Base-by-base conservation (phyloP, 2,797 vertebrate genomes). In the Phrynocephalus forsythii region DNA sequence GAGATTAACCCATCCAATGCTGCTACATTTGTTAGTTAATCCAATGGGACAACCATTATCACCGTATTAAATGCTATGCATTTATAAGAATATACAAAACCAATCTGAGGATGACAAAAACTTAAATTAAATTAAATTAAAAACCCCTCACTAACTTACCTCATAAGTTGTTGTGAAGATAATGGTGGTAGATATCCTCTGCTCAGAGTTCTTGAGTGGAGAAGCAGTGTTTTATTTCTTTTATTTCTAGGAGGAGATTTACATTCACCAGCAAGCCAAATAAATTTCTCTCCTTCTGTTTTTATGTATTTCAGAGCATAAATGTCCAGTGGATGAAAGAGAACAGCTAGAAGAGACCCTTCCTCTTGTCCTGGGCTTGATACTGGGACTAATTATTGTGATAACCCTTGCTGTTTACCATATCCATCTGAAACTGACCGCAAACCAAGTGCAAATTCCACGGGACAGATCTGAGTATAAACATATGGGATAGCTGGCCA, bases 381-480 rank as follows among this genome's bases (percentile, higher is more conserved):
- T 98, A 78, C 93, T 99, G 95, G 98, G 97, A 68, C 93, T 99
- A 20, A 95, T 98, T 82, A 99, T 99, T 1, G 96, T 99, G 92
- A 96, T 99, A 94, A 99, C 97, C 0, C 91, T 99, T 38, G 97
- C 97, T 0, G 92, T 99, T 89, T 99, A 99, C 96, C 99, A 99
- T 91, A 95, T 99, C 94, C 98, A 99, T 94, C 98, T 98, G 93
- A 99, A 99, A 96, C 97, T 99, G 97, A 99, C 98, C 0, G 97
- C 98, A 3, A 97, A 73, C 84, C 98, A 98, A 95, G 97, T 97
- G 15, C 98, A 98, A 93, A 97, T 99, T 76, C 99, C 99, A 84
- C 95, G 97, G 85, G 99, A 99, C 95, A 97, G 98, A 95, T 98
- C 98, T 87, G 97, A 99, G 93, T 99, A 99, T 95, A 99, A 99